These are phyloP conservation scores for Alces alces DNA, from an alignment of 2,113 vertebrate species.

Conservation along the genomic window DNA sequence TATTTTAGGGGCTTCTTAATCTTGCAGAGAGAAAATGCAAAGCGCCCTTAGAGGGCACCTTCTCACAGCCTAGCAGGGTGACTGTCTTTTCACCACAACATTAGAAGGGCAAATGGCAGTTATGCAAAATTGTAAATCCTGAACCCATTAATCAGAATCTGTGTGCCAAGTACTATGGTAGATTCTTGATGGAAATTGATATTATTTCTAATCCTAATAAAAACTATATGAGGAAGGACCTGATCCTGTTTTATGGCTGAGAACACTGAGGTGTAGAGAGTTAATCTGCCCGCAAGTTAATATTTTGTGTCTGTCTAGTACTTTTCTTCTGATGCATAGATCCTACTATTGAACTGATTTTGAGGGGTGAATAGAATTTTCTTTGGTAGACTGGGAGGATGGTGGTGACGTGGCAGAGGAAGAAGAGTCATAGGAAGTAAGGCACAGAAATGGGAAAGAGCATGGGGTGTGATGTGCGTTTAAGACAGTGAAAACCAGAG, in stretches of 20 bases:
- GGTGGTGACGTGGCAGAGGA: not conserved
- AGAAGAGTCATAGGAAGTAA: not conserved
- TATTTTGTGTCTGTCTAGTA: not conserved
- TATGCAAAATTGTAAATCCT: not conserved
- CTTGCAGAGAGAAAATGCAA: not conserved
- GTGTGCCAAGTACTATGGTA: not conserved
- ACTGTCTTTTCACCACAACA: not conserved
- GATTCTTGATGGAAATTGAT: not conserved
- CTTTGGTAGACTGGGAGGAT: not conserved
- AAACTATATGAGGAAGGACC: not conserved
- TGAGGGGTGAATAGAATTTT: not conserved
- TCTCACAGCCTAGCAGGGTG: not conserved
- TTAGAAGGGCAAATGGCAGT: not conserved
- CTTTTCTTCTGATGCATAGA: not conserved
- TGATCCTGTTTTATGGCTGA: not conserved
- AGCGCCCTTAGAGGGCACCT: not conserved
- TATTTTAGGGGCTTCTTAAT: not conserved
- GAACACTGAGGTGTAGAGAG: not conserved
- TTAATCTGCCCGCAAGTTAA: not conserved
- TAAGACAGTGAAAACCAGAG: not conserved
- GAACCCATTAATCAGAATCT: not conserved
- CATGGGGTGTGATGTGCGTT: not conserved
- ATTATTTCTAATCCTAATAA: constrained; percentile 8
- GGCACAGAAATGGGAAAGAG: not conserved
- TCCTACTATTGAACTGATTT: not conserved